Evolutionary conservation across 2,113 vertebrate genomes (phyloP).

Genomic region (Furnarius figulus): DNA sequence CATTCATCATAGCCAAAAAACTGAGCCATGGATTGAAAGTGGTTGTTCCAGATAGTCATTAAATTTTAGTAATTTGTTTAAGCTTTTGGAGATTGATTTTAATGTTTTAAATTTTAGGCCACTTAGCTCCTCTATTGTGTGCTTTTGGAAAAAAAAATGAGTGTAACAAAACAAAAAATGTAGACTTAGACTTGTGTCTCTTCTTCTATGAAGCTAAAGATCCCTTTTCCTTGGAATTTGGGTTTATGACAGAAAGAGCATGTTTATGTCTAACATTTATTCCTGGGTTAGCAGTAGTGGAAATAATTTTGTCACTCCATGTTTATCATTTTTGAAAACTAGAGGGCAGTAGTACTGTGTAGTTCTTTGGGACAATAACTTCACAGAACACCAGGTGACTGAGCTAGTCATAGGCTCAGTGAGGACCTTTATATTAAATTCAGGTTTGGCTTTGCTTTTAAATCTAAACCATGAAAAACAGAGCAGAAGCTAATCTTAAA

Average conservation of each 20-base stretch:
- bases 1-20: background rate
- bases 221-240: background rate
- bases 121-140: background rate
- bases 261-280: background rate
- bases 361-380: background rate
- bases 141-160: background rate
- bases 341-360: background rate
- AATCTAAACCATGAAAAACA: background rate
- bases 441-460: background rate
- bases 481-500: background rate
- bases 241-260: background rate
- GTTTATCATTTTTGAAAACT: background rate
- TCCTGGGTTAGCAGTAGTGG: background rate
- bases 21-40: background rate
- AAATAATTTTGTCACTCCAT: background rate
- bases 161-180: background rate
- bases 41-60: background rate
- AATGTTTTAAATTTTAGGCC: background rate
- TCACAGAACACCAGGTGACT: background rate
- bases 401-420: background rate
- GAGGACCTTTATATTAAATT: background rate
- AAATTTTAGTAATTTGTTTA: background rate
- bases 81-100: background rate
- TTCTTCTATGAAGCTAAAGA: background rate
- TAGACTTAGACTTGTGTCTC: background rate